phyloP scores from a whole-genome alignment of 2,113 vertebrate genomes.

The Gallinago media region DNA sequence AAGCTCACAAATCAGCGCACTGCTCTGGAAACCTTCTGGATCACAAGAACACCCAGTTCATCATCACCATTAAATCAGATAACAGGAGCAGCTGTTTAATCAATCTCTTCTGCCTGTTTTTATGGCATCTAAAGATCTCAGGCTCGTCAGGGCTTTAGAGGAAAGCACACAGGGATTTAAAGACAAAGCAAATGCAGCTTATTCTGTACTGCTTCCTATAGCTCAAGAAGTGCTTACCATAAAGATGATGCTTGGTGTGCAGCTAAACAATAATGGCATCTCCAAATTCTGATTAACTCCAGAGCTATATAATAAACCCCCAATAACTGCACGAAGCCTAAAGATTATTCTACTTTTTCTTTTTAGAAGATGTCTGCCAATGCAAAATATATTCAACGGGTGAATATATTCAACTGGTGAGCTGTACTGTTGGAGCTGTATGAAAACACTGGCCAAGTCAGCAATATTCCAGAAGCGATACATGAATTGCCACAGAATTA shows the following conservation, averaged over 20 bases:
- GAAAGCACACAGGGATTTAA: not conserved
- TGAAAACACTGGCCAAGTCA: not conserved
- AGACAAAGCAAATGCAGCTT: too few relatives aligned
- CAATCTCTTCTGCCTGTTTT: not conserved
- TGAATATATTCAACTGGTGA: not conserved
- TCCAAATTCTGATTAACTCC: not conserved
- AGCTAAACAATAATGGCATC: not conserved
- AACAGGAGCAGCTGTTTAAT: constrained; percentile 11
- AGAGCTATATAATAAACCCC: not conserved
- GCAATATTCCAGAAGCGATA: not conserved
- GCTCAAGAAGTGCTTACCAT: not conserved
- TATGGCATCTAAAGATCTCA: not conserved
- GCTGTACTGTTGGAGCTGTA: not conserved
- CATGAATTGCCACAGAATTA: not conserved
- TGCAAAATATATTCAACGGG: not conserved
- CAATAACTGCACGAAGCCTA: not conserved
- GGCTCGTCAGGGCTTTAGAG: not conserved
- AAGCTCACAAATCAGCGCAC: not conserved
- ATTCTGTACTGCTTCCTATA: not conserved
- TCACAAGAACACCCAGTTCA: constrained; percentile 27
- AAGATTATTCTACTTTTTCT: not conserved
- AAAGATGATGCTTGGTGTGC: not conserved
- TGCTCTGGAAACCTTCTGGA: constrained; percentile 35
- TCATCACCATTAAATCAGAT: not conserved
- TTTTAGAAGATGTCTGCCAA: not conserved